phyloP scores from a whole-genome alignment of 2,797 vertebrate genomes.

The Scleropages formosus region DNA sequence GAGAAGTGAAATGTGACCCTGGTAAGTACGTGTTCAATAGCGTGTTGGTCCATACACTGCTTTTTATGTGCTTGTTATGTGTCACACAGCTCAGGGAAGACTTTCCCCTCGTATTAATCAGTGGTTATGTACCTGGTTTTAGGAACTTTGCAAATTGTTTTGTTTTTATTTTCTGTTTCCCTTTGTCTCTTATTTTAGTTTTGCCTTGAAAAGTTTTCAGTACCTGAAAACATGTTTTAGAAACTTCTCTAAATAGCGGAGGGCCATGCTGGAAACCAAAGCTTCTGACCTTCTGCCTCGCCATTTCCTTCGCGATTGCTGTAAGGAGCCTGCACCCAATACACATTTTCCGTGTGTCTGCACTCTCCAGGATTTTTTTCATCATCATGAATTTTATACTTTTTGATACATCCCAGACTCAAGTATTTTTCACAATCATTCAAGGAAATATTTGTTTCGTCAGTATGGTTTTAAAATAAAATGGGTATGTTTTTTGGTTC shows the following conservation, averaged over 20 bases:
- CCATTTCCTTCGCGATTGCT: no score
- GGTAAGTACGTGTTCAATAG: neutral
- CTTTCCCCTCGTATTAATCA: neutral
- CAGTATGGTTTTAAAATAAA: slow-evolving; percentile 8
- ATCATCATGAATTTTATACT: neutral
- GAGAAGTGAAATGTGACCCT: neutral
- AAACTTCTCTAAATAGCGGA: no score
- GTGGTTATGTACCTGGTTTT: neutral
- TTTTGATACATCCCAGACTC: neutral
- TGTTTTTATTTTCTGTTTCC: neutral
- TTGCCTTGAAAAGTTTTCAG: neutral
- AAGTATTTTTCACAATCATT: neutral
- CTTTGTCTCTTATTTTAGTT: neutral
- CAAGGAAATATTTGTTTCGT: neutral
- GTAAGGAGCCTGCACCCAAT: no score
- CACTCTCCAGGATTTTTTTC: neutral
- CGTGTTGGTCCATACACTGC: neutral
- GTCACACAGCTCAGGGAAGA: no score
- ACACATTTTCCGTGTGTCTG: no score
- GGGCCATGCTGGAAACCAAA: no score
- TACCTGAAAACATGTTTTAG: neutral
- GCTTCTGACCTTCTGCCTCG: no score
- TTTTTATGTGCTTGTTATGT: no score
- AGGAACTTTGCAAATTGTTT: neutral
- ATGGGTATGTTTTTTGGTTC: no score